Evolutionary conservation across 1,140 invertebrate genomes (phyloP), one percentile per base, ranked within the genome.

Genomic region (Trachelipus rathkii): DNA sequence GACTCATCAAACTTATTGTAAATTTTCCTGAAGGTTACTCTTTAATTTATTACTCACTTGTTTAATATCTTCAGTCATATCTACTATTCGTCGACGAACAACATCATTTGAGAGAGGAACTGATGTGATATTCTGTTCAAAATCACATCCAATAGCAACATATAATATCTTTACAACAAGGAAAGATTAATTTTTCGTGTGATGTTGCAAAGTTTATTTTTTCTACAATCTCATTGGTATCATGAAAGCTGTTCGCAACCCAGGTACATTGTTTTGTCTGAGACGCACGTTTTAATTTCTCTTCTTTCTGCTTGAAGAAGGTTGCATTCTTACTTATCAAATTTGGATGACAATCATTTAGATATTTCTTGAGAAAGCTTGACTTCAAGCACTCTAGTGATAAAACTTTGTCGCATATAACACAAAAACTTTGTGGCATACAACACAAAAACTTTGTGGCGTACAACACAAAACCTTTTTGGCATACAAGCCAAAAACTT

Each of bases 251-350:
- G 67, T 19, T 8, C 67, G 67, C 9, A 69, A 21, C 10, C 67
- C 67, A 11, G 67, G 9, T 69, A 10, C 15, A 50, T 50, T 50
- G 9, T 50, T 15, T 9, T 50, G 46, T 10, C 15, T 50, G 46
- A 50, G 9, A 19, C 9, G 9, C 67, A 10, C 21, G 21, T 19
- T 69, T 69, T 19, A 69, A 9, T 69, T 24, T 19, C 10, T 69
- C 67, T 21, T 69, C 67, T 19, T 69, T 69, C 23, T 21, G 67
- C 67, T 69, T 50, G 46, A 50, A 50, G 46, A 10, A 50, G 46
- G 46, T 15, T 10, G 15, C 46, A n/a, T 50, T 15, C 46, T 50
- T 50, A 50, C 15, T 15, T 10, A 15, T 15, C 46, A 50, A 50
- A 9, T 50, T 15, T 15, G 21, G 15, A 69, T 69, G 67, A 69